Percentiles rank a stretch among this genome's conserved stretches.
Conservation (phyloP, 2,888 invertebrate genomes). For the Esperia sulphurella region DNA sequence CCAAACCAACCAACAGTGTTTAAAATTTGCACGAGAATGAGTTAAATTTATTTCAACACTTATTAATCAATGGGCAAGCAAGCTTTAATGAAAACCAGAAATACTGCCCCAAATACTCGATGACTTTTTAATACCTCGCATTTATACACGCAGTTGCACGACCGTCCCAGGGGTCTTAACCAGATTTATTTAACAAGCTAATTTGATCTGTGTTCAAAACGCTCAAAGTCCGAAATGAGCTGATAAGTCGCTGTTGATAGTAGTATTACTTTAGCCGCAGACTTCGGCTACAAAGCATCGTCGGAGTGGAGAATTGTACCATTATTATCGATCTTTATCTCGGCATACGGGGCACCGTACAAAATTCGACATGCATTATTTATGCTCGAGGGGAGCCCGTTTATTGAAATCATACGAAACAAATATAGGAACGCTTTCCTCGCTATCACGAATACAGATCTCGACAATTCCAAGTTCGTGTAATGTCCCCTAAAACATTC, state of each 20-base stretch:
- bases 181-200: background rate
- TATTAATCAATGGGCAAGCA: background rate
- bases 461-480: conserved; percentile 34
- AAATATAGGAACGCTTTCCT: conserved; percentile 35
- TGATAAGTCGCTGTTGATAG: background rate
- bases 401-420: conserved; percentile 71
- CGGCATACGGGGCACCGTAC: conserved; percentile 34
- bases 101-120: conserved; percentile 4
- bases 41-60: background rate
- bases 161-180: background rate
- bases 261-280: background rate
- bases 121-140: conserved; percentile 6
- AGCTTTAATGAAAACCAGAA: conserved; percentile 4
- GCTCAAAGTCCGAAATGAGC: background rate
- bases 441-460: conserved; percentile 32
- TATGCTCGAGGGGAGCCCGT: conserved; percentile 59
- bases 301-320: conserved; percentile 33
- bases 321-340: conserved; percentile 56
- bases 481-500: conserved; percentile 25
- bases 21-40: background rate
- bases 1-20: no score
- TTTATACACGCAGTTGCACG: conserved; percentile 2
- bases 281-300: conserved; percentile 8
- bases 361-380: conserved; percentile 74
- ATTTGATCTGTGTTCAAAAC: background rate